Percentiles rank a stretch among this genome's conserved stretches.
These are phyloP conservation scores for Drosophila robusta DNA, from an alignment of 2,888 invertebrate genomes.

Conservation along the genomic window DNA sequence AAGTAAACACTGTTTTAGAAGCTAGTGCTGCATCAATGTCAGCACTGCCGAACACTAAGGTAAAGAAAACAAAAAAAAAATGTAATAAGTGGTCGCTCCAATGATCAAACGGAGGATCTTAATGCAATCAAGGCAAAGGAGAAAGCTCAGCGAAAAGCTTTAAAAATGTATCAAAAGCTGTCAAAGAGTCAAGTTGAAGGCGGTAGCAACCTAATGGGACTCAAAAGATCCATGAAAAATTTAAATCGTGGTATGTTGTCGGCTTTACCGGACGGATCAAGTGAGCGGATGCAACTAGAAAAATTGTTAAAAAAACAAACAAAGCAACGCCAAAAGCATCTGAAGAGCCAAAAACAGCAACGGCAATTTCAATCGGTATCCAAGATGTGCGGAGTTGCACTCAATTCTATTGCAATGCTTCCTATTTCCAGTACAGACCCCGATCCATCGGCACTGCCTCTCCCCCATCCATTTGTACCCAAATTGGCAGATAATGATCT, in stretches of 20 bases:
- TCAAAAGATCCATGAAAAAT: constrained; percentile 54
- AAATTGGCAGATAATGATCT: neutral
- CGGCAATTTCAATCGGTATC: neutral
- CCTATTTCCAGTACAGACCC: neutral
- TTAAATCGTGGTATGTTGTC: constrained; percentile 34
- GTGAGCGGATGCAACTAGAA: constrained; percentile 67
- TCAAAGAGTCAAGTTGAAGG: constrained; percentile 40
- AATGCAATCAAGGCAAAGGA: constrained; percentile 54
- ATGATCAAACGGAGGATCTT: constrained; percentile 1
- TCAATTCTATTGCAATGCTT: neutral
- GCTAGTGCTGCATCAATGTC: neutral
- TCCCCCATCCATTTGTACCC: neutral
- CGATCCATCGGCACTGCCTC: neutral
- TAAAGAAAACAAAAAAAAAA: constrained; percentile 72
- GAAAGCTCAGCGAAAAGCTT: constrained; percentile 75
- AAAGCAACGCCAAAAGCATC: constrained; percentile 70
- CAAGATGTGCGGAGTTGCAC: constrained; percentile 3
- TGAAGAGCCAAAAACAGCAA: constrained; percentile 51
- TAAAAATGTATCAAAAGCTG: constrained; percentile 79
- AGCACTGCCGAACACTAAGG: constrained; percentile 28
- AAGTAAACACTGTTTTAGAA: neutral
- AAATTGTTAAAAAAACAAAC: constrained; percentile 76
- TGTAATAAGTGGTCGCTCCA: neutral
- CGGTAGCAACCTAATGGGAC: constrained; percentile 7
- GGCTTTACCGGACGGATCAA: constrained; percentile 35